Evolutionary conservation across 2,888 invertebrate species (phyloP).

Genomic region (Pseudococcus jackbeardsleyi): DNA sequence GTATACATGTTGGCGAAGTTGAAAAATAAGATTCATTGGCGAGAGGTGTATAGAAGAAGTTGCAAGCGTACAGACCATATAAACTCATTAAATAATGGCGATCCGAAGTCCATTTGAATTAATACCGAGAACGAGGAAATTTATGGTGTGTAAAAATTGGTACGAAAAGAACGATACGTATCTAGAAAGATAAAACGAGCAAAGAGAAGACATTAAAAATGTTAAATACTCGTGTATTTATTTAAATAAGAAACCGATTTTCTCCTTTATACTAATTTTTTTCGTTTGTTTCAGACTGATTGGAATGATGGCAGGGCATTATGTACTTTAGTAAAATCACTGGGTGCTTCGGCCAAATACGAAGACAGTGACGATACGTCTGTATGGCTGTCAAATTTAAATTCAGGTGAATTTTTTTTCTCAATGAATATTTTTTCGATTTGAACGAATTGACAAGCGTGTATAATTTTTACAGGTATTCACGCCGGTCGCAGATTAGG

Average conservation of each 20-base stretch:
- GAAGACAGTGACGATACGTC: constrained; percentile 79
- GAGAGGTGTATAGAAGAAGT: not conserved
- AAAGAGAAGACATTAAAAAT: not conserved
- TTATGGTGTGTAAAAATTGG: constrained; percentile 27
- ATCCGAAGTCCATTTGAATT: not conserved
- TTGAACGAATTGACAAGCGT: too few relatives aligned
- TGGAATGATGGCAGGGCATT: constrained; percentile 96
- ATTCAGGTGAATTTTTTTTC: constrained; percentile 75
- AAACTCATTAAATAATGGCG: constrained; percentile 7
- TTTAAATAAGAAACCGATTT: not conserved
- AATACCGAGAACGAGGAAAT: constrained; percentile 17
- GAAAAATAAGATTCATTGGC: not conserved
- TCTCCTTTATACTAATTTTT: not conserved
- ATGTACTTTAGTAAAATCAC: constrained; percentile 87
- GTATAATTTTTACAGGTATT: constrained; percentile 71
- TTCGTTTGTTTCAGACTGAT: constrained; percentile 80
- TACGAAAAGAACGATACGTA: not conserved
- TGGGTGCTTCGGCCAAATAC: constrained; percentile 78
- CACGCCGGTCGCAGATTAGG: constrained; percentile 78
- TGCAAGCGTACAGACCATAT: not conserved
- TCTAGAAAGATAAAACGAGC: constrained; percentile 6
- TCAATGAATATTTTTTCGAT: not conserved
- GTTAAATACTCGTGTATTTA: not conserved
- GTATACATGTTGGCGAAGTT: not conserved
- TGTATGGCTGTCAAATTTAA: constrained; percentile 85